These are phyloP conservation scores for Drosophila eohydei DNA, from an alignment of 2,888 invertebrate species.

Conservation along the genomic window DNA sequence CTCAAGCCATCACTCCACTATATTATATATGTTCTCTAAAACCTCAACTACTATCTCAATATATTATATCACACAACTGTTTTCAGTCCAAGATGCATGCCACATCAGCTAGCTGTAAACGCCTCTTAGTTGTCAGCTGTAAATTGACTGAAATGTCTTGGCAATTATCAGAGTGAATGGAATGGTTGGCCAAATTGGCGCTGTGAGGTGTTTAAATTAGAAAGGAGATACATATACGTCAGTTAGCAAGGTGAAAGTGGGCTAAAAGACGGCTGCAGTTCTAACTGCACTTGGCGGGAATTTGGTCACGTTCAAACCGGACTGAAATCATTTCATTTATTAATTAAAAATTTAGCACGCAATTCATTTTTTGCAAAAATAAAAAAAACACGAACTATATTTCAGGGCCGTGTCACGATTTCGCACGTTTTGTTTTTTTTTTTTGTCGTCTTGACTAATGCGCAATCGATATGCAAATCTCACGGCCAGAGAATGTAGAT, in stretches of 20 bases:
- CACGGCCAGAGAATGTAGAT: constrained; percentile 61
- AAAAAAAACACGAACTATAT: background rate
- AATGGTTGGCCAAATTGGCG: constrained; percentile 35
- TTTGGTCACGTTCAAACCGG: background rate
- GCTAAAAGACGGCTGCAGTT: constrained; percentile 30
- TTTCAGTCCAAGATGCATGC: background rate
- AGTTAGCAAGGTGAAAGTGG: constrained; percentile 50
- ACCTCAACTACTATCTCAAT: too few species aligned
- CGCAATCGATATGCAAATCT: constrained; percentile 69
- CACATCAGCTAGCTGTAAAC: constrained; percentile 3
- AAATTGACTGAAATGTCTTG: constrained; percentile 20
- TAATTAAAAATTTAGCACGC: constrained; percentile 21
- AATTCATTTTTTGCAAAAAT: constrained; percentile 1
- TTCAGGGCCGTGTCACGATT: constrained; percentile 22
- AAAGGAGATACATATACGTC: constrained; percentile 51
- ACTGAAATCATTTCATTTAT: constrained; percentile 7
- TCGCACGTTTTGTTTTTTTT: constrained; percentile 35
- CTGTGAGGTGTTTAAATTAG: constrained; percentile 69
- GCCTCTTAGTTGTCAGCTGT: constrained; percentile 20
- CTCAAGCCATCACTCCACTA: background rate
- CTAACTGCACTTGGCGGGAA: constrained; percentile 9
- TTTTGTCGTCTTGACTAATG: constrained; percentile 37
- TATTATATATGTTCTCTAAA: too few species aligned
- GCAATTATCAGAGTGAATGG: constrained; percentile 67
- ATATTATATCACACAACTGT: background rate